Evolutionary conservation across 2,888 invertebrate genomes (phyloP).

Genomic region (Malthinus flaveolus): DNA sequence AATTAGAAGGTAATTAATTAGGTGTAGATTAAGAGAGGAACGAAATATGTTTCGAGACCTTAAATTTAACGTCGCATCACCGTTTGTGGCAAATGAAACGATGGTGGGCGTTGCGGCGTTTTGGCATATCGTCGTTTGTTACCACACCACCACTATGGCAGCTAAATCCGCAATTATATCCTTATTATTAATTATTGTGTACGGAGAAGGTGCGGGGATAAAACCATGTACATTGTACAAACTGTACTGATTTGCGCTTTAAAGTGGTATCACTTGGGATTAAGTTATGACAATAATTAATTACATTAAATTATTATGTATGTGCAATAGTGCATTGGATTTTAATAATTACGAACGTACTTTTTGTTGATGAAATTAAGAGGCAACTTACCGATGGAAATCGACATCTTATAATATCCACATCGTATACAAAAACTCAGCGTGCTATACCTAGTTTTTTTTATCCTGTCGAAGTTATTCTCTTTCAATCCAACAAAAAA

Average conservation of each 20-base stretch:
- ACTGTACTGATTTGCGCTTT: constrained; percentile 7
- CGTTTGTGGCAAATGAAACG: constrained; percentile 11
- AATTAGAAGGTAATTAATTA: not conserved
- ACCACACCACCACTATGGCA: constrained; percentile 7
- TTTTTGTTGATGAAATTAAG: no score
- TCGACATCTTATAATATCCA: no score
- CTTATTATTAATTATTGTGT: constrained; percentile 26
- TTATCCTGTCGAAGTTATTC: no score
- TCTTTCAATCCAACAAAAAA: no score
- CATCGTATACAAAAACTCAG: no score
- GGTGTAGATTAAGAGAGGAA: not conserved
- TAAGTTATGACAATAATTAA: constrained; percentile 22
- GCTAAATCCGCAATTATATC: constrained; percentile 22
- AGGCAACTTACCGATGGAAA: no score
- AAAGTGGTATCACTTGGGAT: constrained; percentile 14
- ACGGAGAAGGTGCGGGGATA: constrained; percentile 5
- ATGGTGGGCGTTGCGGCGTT: constrained; percentile 10
- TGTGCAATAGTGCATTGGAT: constrained; percentile 16
- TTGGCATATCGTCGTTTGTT: constrained; percentile 11
- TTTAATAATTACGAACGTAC: not conserved
- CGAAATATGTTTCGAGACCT: not conserved
- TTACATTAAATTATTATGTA: constrained; percentile 12
- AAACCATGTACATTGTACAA: constrained; percentile 8
- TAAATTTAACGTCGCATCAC: constrained; percentile 18
- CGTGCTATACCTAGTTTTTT: no score